phyloP scores from a whole-genome alignment of 2,888 invertebrate species.

The Plutella xylostella region DNA sequence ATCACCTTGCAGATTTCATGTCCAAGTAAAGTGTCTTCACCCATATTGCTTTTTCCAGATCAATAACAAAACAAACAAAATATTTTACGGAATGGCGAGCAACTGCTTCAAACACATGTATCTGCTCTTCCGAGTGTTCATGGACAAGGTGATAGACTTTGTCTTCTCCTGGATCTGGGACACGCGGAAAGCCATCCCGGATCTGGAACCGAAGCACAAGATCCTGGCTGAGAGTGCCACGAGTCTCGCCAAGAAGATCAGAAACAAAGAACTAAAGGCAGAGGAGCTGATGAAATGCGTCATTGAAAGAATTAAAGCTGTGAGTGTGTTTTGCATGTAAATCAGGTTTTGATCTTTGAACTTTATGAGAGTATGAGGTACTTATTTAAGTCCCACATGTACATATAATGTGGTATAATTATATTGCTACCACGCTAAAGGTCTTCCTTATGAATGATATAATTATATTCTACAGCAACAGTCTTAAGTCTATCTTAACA shows the following conservation, averaged over 20 bases:
- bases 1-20: no score
- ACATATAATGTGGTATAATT: no score
- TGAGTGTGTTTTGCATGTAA: slow-evolving; percentile 37
- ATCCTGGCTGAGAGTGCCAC: slow-evolving; percentile 72
- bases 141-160: slow-evolving; percentile 45
- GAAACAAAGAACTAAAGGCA: slow-evolving; percentile 71
- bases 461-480: no score
- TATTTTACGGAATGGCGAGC: slow-evolving; percentile 39
- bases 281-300: slow-evolving; percentile 79
- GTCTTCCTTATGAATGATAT: no score
- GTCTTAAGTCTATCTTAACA: no score
- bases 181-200: slow-evolving; percentile 35
- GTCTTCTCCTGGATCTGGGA: slow-evolving; percentile 47
- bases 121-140: slow-evolving; percentile 36
- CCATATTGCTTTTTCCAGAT: background rate
- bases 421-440: no score
- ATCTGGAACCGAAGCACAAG: slow-evolving; percentile 38
- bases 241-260: slow-evolving; percentile 75
- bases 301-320: slow-evolving; percentile 80
- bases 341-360: no score
- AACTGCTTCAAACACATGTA: slow-evolving; percentile 39
- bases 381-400: no score
- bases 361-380: no score
- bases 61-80: slow-evolving; percentile 40
- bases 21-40: background rate